Evolutionary conservation across 2,888 invertebrate species (phyloP).

Genomic region (Leptopilina myrica): DNA sequence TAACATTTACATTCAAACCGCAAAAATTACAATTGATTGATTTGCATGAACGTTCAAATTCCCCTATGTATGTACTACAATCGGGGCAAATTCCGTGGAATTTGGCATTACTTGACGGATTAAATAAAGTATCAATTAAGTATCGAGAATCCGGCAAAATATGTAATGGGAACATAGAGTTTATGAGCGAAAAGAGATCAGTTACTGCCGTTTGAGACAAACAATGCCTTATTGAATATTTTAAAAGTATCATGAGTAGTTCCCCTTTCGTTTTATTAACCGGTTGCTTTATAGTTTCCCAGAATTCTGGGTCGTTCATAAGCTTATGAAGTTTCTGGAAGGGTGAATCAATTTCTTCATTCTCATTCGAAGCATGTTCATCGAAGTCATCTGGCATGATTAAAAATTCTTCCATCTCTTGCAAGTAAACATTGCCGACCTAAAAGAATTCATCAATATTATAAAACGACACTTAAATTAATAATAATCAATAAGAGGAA

Average conservation of each 20-base stretch:
- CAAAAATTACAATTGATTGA: constrained; percentile 35
- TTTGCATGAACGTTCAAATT: constrained; percentile 14
- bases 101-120: constrained; percentile 10
- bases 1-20: not conserved
- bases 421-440: not conserved
- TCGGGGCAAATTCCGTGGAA: constrained; percentile 42
- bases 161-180: constrained; percentile 27
- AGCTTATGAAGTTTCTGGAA: not conserved
- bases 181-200: constrained; percentile 42
- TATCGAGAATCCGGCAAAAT: constrained; percentile 47
- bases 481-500: too few species aligned
- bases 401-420: not conserved
- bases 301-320: not conserved
- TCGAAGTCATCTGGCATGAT: not conserved
- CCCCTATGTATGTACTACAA: constrained; percentile 35
- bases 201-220: constrained; percentile 38
- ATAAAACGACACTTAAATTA: too few species aligned
- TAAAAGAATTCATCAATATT: not conserved
- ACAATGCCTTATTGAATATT: constrained; percentile 22
- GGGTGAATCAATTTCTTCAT: not conserved
- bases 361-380: not conserved
- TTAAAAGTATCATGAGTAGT: constrained; percentile 44
- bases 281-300: not conserved
- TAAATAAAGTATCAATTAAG: constrained; percentile 41
- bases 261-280: constrained; percentile 28